phyloP scores from a whole-genome alignment of 2,113 vertebrate species.

The Geococcyx californianus region DNA sequence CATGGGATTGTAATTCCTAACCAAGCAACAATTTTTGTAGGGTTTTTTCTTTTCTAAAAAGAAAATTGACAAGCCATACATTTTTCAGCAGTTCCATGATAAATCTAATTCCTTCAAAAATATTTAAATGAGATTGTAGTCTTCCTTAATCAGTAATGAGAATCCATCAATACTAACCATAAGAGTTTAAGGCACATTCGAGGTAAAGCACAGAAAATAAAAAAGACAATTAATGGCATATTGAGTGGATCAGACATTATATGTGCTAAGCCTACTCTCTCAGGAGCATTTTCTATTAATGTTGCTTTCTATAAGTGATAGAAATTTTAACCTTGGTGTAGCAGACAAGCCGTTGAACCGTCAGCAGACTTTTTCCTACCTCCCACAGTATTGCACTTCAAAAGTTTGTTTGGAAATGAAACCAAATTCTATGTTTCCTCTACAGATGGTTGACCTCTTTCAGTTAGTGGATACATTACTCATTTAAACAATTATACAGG shows the following conservation, averaged over 20 bases:
- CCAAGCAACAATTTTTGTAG: not conserved
- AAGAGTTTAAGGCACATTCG: conserved; percentile 19
- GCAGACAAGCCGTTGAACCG: conserved; percentile 75
- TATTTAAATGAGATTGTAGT: conserved; percentile 13
- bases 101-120: conserved; percentile 10
- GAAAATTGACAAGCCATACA: not conserved
- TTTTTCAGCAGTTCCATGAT: not conserved
- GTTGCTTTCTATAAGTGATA: conserved; percentile 67
- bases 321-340: conserved; percentile 74
- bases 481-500: conserved; percentile 85
- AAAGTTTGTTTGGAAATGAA: conserved; percentile 86
- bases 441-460: conserved; percentile 87
- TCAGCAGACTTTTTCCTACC: conserved; percentile 78
- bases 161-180: not conserved
- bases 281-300: conserved; percentile 68
- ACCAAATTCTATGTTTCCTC: conserved; percentile 83
- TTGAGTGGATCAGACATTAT: conserved; percentile 57
- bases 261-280: conserved; percentile 59
- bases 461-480: conserved; percentile 82
- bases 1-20: conserved; percentile 26
- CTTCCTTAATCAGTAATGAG: not conserved
- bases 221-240: conserved; percentile 51
- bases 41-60: not conserved
- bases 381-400: conserved; percentile 79
- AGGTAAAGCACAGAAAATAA: conserved; percentile 9